phyloP scores from a whole-genome alignment of 2,113 vertebrate species.

The Indri indri region DNA sequence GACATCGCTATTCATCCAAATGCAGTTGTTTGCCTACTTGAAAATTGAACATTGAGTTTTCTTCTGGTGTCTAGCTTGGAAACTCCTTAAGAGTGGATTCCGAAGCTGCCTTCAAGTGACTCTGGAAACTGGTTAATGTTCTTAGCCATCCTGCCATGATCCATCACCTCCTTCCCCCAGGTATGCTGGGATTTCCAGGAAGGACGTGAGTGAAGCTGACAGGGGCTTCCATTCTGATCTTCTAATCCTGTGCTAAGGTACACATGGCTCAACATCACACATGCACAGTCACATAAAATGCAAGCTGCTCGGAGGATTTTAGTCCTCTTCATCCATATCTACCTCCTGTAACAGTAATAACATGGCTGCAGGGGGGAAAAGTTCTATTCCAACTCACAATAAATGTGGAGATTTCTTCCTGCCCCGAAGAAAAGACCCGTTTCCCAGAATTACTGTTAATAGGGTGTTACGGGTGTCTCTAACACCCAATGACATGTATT shows the following conservation, averaged over 20 bases:
- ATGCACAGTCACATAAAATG: not conserved
- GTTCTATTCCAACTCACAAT: not conserved
- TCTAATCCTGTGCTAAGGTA: not conserved
- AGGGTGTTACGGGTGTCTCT: not conserved
- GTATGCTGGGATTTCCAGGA: not conserved
- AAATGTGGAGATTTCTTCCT: not conserved
- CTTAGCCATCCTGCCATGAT: not conserved
- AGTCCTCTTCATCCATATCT: not conserved
- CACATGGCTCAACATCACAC: not conserved
- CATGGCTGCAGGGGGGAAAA: no score
- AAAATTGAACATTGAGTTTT: constrained; percentile 28
- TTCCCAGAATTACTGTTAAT: not conserved
- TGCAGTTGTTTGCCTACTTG: not conserved
- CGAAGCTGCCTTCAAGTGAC: not conserved
- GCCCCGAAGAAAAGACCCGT: not conserved
- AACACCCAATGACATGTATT: not conserved
- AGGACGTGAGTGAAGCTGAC: not conserved
- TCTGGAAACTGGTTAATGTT: not conserved
- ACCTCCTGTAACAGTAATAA: not conserved
- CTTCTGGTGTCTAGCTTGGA: not conserved
- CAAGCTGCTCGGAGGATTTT: not conserved
- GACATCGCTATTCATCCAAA: not conserved
- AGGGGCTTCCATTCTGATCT: not conserved
- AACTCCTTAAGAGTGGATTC: not conserved
- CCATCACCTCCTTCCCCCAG: not conserved